Percentiles rank a stretch among this genome's conserved stretches.
Conservation (phyloP, 2,113 vertebrate species). For the Echinops telfairi region DNA sequence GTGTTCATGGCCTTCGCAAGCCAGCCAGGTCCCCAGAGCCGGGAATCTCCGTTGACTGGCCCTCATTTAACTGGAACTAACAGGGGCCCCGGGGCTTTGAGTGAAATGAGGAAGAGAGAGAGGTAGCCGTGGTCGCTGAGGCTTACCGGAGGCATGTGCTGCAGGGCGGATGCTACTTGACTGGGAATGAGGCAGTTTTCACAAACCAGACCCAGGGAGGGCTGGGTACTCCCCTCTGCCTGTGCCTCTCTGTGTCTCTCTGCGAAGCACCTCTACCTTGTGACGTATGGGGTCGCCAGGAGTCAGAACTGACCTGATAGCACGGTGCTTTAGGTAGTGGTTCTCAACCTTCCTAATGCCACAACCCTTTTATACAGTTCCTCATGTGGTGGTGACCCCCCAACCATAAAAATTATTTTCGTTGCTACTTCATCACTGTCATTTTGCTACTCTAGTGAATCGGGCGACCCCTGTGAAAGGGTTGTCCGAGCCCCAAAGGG, state of each 20-base stretch:
- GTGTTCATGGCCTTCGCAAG: constrained; percentile 61
- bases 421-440: no score
- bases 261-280: not conserved
- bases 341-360: no score
- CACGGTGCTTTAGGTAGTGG: not conserved
- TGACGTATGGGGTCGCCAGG: not conserved
- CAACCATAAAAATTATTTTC: no score
- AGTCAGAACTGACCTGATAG: not conserved
- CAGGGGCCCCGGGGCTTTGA: not conserved
- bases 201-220: not conserved
- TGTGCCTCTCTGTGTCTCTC: fast-evolving
- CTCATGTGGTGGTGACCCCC: no score
- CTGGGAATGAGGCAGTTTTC: not conserved
- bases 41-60: not conserved
- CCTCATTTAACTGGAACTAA: not conserved
- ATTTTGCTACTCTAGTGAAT: no score
- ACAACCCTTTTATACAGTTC: no score
- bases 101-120: not conserved
- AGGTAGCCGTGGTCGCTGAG: not conserved
- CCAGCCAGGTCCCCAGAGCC: constrained; percentile 21
- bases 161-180: not conserved
- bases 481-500: no score
- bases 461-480: no score
- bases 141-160: not conserved
- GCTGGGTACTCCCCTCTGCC: not conserved